Percentiles rank a stretch among this genome's conserved stretches.
Conservation (phyloP, 2,888 invertebrate species). For the Acanthosepion pharaonis region DNA sequence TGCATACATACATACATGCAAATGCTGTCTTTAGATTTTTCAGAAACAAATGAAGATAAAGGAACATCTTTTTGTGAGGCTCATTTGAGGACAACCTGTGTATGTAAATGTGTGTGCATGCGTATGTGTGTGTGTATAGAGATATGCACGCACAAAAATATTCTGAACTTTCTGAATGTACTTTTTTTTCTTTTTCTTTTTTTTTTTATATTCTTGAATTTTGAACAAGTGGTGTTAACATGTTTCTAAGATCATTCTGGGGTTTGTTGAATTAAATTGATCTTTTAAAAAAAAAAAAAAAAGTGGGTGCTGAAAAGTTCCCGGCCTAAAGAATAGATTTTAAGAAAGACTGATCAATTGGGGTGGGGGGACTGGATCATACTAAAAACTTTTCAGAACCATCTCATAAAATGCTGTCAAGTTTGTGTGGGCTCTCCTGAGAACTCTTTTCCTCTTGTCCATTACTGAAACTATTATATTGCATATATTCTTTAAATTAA, state of each 20-base stretch:
- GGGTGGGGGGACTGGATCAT: too few species aligned
- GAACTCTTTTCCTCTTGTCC: too few species aligned
- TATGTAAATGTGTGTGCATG: background rate
- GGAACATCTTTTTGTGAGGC: background rate
- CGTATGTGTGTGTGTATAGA: background rate
- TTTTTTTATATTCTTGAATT: background rate
- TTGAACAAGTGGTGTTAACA: background rate
- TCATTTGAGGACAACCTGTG: background rate
- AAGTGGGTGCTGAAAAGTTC: too few species aligned
- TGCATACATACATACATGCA: background rate
- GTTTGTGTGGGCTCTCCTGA: too few species aligned
- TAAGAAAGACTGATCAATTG: too few species aligned
- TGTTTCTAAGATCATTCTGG: background rate
- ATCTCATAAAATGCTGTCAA: too few species aligned
- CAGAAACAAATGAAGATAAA: background rate
- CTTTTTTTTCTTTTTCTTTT: background rate
- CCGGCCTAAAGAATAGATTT: too few species aligned
- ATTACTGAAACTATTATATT: too few species aligned
- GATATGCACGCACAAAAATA: background rate
- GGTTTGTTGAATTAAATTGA: background rate
- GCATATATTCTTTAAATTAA: too few species aligned
- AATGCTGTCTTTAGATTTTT: background rate
- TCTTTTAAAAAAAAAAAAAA: too few species aligned
- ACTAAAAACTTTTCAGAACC: too few species aligned
- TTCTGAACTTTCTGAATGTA: slow-evolving; percentile 18